A percentile compares a stretch with the other conserved stretches of the same genome.
These are phyloP conservation scores for Oscheius sp. DNA, from an alignment of 2,888 invertebrate species.

Conservation along the genomic window DNA sequence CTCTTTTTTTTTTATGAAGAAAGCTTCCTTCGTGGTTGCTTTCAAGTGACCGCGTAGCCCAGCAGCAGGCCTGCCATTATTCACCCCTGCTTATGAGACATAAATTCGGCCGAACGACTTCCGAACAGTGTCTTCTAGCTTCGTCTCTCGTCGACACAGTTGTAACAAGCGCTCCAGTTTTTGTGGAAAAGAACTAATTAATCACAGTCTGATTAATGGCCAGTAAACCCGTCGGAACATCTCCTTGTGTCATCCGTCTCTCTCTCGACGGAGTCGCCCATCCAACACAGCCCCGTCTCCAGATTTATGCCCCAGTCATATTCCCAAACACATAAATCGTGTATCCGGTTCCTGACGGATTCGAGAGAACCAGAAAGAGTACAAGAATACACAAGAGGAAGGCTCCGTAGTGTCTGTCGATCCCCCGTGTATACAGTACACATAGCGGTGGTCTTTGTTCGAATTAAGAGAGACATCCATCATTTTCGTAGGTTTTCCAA, in stretches of 20 bases:
- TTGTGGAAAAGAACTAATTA: slow-evolving; percentile 7
- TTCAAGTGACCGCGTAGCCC: background rate
- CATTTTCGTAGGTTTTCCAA: slow-evolving; percentile 38
- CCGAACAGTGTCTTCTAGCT: slow-evolving; percentile 7
- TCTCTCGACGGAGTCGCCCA: slow-evolving; percentile 13
- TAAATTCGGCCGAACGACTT: slow-evolving; percentile 12
- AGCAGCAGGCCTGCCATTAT: background rate
- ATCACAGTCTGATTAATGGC: slow-evolving; percentile 31
- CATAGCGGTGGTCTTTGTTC: background rate
- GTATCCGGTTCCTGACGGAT: slow-evolving; percentile 21
- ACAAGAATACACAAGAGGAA: background rate
- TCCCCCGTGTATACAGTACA: background rate
- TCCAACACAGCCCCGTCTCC: slow-evolving; percentile 13
- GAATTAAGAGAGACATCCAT: slow-evolving; percentile 24
- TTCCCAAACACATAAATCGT: slow-evolving; percentile 34
- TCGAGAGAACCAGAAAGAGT: background rate
- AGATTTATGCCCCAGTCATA: slow-evolving; percentile 31
- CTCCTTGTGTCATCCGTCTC: slow-evolving; percentile 23
- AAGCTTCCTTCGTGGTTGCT: background rate
- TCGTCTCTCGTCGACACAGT: slow-evolving; percentile 7
- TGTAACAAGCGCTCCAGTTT: slow-evolving; percentile 25
- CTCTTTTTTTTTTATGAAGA: no score
- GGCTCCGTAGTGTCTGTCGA: slow-evolving; percentile 11
- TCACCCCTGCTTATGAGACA: slow-evolving; percentile 4
- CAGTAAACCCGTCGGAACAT: slow-evolving; percentile 29